phyloP scores from a whole-genome alignment of 1,140 invertebrate species.

The Acyrthosiphon pisum region DNA sequence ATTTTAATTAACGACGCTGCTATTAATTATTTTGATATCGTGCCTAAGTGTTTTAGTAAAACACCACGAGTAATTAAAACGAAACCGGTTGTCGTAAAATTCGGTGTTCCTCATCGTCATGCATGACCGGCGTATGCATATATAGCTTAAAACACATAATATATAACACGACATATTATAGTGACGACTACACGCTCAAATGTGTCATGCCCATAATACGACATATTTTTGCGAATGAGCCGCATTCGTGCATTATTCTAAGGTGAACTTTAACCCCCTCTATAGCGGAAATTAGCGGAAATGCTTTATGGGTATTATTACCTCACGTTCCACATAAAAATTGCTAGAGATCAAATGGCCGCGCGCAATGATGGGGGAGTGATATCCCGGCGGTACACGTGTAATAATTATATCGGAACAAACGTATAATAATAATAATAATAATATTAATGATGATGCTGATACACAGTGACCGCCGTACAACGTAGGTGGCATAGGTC shows the following conservation, averaged over 20 bases:
- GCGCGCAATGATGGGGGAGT: neutral
- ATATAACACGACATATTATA: no score
- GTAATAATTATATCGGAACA: neutral
- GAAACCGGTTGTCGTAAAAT: neutral
- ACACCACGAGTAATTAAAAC: neutral
- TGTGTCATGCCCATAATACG: neutral
- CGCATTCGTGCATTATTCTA: neutral
- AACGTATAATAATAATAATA: neutral
- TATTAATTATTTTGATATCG: neutral
- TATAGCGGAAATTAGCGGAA: neutral
- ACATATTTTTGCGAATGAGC: neutral
- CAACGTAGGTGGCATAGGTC: neutral
- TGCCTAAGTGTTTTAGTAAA: neutral
- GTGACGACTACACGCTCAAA: no score
- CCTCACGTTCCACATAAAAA: conserved; percentile 44
- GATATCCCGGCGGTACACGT: neutral
- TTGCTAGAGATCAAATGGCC: neutral
- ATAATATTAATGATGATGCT: neutral
- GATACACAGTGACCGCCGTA: neutral
- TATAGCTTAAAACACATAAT: no score
- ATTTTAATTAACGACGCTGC: neutral
- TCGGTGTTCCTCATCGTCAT: neutral
- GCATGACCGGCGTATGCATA: no score
- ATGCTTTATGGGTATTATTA: neutral
- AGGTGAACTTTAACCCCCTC: neutral